These are phyloP conservation scores for Epirrhoe tristata DNA, from an alignment of 2,888 invertebrate genomes.

Conservation along the genomic window DNA sequence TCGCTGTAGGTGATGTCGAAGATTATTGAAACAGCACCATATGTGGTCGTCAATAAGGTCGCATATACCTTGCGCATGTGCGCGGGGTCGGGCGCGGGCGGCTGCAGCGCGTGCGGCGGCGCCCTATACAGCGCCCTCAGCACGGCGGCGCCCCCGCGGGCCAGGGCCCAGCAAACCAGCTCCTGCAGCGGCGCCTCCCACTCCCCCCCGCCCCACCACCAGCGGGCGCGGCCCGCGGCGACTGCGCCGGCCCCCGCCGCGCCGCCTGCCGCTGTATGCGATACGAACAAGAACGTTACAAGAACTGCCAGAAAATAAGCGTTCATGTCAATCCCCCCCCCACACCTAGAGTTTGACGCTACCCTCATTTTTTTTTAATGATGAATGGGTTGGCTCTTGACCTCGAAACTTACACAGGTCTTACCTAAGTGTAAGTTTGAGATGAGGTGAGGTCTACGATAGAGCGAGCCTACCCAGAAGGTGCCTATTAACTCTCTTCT, in stretches of 20 bases:
- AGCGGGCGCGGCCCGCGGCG: conserved; percentile 39
- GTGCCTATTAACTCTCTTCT: too few species aligned
- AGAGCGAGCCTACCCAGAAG: too few species aligned
- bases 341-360: too few species aligned
- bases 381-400: too few species aligned
- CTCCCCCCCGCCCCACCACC: conserved; percentile 60
- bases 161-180: conserved; percentile 72
- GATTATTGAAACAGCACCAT: too few species aligned
- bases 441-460: too few species aligned
- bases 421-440: too few species aligned
- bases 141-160: conserved; percentile 60
- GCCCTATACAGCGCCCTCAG: conserved; percentile 71
- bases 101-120: conserved; percentile 61
- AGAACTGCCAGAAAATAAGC: too few species aligned
- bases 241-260: conserved; percentile 50
- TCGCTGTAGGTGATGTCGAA: neutral
- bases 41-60: neutral
- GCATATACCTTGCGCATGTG: conserved; percentile 66
- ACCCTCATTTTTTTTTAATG: too few species aligned
- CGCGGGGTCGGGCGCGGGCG: conserved; percentile 65
- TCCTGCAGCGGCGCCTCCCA: conserved; percentile 66
- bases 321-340: too few species aligned
- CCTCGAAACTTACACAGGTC: too few species aligned
- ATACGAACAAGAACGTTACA: neutral
- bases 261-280: conserved; percentile 60